Base-by-base conservation (phyloP, 1,140 invertebrate species). In the Stenopsyche tienmushanensis region DNA sequence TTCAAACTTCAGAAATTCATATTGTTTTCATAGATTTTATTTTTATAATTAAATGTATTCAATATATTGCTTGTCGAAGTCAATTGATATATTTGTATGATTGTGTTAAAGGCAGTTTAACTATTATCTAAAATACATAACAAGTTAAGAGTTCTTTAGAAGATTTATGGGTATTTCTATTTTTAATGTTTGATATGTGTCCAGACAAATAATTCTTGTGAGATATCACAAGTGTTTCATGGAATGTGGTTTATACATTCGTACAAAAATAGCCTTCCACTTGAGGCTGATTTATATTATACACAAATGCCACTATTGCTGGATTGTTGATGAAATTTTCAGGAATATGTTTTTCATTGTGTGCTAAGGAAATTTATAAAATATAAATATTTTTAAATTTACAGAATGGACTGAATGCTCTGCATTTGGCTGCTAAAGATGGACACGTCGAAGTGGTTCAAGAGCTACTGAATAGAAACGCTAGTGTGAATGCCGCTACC, bases 351-450 rank as follows among this genome's bases (percentile, higher is more conserved):
- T 20, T 5, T 15, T 47, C 45, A 8, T 7, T 17, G 45, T 41
- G 45, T 8, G 45, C 5, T 20, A 17, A 47, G 15, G 5, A 47
- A 20, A 7, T 15, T 47, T 47, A 20, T 47, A 7, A 7, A 20
- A 25, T 50, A 13, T 67, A n/a, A n/a, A n/a, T n/a, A n/a, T n/a
- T n/a, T n/a, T n/a, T n/a, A n/a, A n/a, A n/a, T 73, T 80, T 81
- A 42, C 78, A 97, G 91, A 99, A 99, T 83, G 97, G 97, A 62
- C 81, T 99, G 66, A 99, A 99, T 79, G 96, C 97, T 41, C 85
- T 99, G 62, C 97, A 99, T 80, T 83, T 99, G 72, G 96, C 97
- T 60, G 94, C 96, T 23, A 99, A 99, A 81, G 97, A 99, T 84
- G 97, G 97, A 7, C 96, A 98, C 81, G 87, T 95, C 47, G 88